Evolutionary conservation across 2,797 vertebrate genomes (phyloP).

Genomic region (Acrossocheilus fasciatus): DNA sequence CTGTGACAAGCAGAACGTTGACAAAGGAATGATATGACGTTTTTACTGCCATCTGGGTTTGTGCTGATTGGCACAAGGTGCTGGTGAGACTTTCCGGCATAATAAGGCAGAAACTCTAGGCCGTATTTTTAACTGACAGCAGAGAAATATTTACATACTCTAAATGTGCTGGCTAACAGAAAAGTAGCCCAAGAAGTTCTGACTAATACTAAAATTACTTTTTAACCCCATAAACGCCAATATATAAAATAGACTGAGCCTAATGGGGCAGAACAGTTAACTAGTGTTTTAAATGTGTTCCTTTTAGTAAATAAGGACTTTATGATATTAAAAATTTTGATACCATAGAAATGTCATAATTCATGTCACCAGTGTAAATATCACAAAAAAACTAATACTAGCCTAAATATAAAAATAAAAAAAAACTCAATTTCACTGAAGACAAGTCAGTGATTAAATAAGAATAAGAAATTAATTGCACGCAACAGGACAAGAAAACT

Average conservation of each 20-base stretch:
- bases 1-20: slow-evolving; percentile 52
- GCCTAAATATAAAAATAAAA: too few species aligned
- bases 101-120: slow-evolving; percentile 44
- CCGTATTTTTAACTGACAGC: slow-evolving; percentile 60
- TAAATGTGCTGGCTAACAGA: slow-evolving; percentile 9
- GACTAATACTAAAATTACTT: not conserved
- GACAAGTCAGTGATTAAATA: too few species aligned
- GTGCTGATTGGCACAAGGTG: slow-evolving; percentile 59
- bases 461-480: too few species aligned
- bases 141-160: slow-evolving; percentile 57
- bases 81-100: slow-evolving; percentile 53
- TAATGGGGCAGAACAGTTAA: not conserved
- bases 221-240: not conserved
- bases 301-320: too few species aligned
- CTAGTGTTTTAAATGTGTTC: not conserved
- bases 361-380: too few species aligned
- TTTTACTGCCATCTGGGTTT: slow-evolving; percentile 62
- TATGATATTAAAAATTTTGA: too few species aligned
- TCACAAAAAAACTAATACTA: too few species aligned
- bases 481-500: too few species aligned
- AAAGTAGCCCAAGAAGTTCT: not conserved
- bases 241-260: not conserved
- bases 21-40: slow-evolving; percentile 53
- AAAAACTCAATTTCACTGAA: too few species aligned
- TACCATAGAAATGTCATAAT: too few species aligned